Base-by-base conservation (phyloP, 92 coral and sea anemone genomes). In the Virgularia gustaviana region DNA sequence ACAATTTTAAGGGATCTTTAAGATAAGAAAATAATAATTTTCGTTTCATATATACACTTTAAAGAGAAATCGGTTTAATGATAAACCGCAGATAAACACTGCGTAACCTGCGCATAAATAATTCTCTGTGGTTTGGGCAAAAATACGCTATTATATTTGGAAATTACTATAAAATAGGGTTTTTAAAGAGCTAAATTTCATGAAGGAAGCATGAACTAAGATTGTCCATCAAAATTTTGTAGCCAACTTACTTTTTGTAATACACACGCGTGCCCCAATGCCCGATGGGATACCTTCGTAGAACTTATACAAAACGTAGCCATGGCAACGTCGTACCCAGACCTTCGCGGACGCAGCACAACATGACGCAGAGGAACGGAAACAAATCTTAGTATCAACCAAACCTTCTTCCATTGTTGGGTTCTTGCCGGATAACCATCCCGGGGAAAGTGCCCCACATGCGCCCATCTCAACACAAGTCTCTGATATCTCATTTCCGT, bases 281-380 rank as follows among this genome's bases (percentile, higher is more conserved):
- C 20, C 15, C 15, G 45, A 39, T 47, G 55, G 55, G 55, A 47
- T 47, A 47, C 55, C 55, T 3, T 47, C 22, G 55, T 47, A 47
- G 18, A 47, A 47, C 55, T 47, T 47, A 25, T 47, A 47, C 55
- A 47, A 19, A 25, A 47, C 18, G 18, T 47, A 47, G 22, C 55
- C 55, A 4, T 47, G 55, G 55, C 55, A 47, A 47, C 55, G 55
- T 47, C 55, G 55, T 15, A 47, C 55, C 55, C 15, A 15, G 20
- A 47, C 55, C 6, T 47, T 47, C 20, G 55, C 22, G 6, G 6
- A 15, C 8, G 6, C 55, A 15, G 20, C 18, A 25, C 55, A 47
- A 25, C 55, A 47, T 4, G 15, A 3, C 6, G 55, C 22, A 25
- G 22, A 5, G 6, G 55, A 47, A 15, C 18, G 15, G 55, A 47